Conservation (phyloP, 2,797 vertebrate genomes). For the Oceanodroma leucorhoa region DNA sequence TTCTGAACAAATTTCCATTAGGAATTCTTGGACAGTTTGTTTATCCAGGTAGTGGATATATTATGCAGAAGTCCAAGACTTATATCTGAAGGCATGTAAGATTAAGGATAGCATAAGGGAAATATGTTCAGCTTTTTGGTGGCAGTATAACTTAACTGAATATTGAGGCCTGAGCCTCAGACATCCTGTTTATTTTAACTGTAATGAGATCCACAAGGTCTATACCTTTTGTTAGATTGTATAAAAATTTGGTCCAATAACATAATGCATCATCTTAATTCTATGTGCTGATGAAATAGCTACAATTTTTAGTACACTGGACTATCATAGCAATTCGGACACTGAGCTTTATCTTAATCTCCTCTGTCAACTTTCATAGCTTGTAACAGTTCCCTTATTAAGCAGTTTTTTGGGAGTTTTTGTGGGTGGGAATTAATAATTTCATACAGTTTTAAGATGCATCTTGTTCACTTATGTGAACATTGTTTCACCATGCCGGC, state of each 20-base stretch:
- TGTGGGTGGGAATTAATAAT: slow-evolving; percentile 22
- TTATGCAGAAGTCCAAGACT: not conserved
- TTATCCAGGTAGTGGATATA: not conserved
- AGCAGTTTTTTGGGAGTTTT: slow-evolving; percentile 24
- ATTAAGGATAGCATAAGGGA: slow-evolving; percentile 57
- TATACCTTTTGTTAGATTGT: not conserved
- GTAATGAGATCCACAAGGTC: not conserved
- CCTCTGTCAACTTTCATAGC: not conserved
- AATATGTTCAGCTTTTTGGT: not conserved
- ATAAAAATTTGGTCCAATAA: slow-evolving; percentile 22
- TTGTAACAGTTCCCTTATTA: slow-evolving; percentile 24
- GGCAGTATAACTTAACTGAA: slow-evolving; percentile 6
- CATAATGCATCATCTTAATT: not conserved
- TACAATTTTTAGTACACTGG: not conserved
- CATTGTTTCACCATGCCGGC: slow-evolving; percentile 21
- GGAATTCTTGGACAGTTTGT: not conserved
- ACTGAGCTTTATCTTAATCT: not conserved
- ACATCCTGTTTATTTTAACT: slow-evolving; percentile 32
- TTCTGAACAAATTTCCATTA: not conserved
- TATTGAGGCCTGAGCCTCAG: not conserved
- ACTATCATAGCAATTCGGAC: not conserved
- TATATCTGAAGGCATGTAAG: not conserved
- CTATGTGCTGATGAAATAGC: slow-evolving; percentile 6
- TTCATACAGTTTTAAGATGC: slow-evolving; percentile 16
- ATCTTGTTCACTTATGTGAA: not conserved